Percentiles rank a stretch among this genome's conserved stretches.
These are phyloP conservation scores for Pao palembangensis DNA, from an alignment of 2,113 vertebrate genomes.

Conservation along the genomic window DNA sequence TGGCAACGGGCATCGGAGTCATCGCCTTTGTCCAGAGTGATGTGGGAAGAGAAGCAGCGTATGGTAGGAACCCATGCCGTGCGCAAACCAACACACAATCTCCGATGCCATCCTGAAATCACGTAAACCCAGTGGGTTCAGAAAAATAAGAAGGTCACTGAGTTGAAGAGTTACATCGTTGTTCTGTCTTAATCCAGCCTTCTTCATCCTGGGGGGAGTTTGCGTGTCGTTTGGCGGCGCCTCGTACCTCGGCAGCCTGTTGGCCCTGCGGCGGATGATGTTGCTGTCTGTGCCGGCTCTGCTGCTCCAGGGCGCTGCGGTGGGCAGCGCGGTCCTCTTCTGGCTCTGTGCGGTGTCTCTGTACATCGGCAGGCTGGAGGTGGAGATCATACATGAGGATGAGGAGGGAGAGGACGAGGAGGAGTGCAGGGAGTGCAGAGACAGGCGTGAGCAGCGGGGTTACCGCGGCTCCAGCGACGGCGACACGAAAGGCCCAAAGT, in stretches of 20 bases:
- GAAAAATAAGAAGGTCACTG: too few relatives aligned
- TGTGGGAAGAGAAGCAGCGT: slow-evolving; percentile 83
- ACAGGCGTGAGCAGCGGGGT: slow-evolving; percentile 47
- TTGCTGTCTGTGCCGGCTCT: slow-evolving; percentile 76
- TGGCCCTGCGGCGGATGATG: slow-evolving; percentile 80
- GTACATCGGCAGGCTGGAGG: slow-evolving; percentile 85
- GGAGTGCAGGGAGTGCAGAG: slow-evolving; percentile 62
- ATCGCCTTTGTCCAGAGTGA: slow-evolving; percentile 88
- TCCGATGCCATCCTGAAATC: too few relatives aligned
- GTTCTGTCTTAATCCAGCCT: slow-evolving; percentile 69
- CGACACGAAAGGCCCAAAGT: slow-evolving; percentile 60
- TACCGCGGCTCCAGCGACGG: slow-evolving; percentile 51
- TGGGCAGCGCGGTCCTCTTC: slow-evolving; percentile 77
- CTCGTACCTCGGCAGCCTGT: slow-evolving; percentile 79
- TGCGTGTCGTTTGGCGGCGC: slow-evolving; percentile 81
- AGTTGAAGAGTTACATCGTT: too few relatives aligned
- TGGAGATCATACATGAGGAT: slow-evolving; percentile 80
- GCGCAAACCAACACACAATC: too few relatives aligned
- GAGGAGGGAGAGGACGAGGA: slow-evolving; percentile 63
- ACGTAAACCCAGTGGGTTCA: too few relatives aligned
- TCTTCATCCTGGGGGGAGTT: slow-evolving; percentile 84
- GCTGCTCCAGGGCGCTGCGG: slow-evolving; percentile 69
- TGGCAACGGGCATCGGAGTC: slow-evolving; percentile 85
- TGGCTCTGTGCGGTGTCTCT: slow-evolving; percentile 89
- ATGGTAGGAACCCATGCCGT: slow-evolving; percentile 67